Conservation (phyloP, 2,888 invertebrate genomes). For the Chaitophorus viminalis region DNA sequence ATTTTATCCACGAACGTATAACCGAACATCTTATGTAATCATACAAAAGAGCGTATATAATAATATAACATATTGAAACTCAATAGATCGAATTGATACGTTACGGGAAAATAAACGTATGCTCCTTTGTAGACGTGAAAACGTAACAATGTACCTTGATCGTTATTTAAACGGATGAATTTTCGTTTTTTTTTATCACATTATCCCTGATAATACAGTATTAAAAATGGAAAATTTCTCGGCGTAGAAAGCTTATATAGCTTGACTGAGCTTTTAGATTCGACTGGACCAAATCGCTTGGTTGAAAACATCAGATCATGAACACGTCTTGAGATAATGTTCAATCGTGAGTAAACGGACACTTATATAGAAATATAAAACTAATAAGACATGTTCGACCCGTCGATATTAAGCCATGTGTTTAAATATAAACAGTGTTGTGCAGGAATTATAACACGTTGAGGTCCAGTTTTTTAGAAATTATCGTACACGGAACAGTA, state of each 20-base stretch:
- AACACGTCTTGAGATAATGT: too few relatives aligned
- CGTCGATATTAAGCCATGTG: too few relatives aligned
- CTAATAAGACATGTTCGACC: too few relatives aligned
- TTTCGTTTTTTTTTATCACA: neutral
- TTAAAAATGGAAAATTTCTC: neutral
- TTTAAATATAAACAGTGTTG: too few relatives aligned
- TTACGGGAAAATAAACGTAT: neutral
- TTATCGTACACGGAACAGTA: too few relatives aligned
- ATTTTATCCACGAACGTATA: neutral
- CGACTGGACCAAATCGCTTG: neutral
- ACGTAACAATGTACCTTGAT: neutral
- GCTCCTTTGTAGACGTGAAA: neutral
- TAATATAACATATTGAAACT: too few relatives aligned
- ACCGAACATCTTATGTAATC: neutral
- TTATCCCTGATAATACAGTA: neutral
- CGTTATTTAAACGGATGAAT: neutral
- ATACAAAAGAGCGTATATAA: neutral
- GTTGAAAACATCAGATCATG: neutral
- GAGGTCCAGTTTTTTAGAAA: too few relatives aligned
- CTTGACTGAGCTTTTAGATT: neutral
- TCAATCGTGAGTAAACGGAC: too few relatives aligned
- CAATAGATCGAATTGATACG: neutral
- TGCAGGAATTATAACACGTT: too few relatives aligned
- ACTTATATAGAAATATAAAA: too few relatives aligned
- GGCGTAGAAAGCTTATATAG: neutral